These are phyloP conservation scores for Sphecodes monilicornis DNA, from an alignment of 2,888 invertebrate genomes.

Conservation along the genomic window DNA sequence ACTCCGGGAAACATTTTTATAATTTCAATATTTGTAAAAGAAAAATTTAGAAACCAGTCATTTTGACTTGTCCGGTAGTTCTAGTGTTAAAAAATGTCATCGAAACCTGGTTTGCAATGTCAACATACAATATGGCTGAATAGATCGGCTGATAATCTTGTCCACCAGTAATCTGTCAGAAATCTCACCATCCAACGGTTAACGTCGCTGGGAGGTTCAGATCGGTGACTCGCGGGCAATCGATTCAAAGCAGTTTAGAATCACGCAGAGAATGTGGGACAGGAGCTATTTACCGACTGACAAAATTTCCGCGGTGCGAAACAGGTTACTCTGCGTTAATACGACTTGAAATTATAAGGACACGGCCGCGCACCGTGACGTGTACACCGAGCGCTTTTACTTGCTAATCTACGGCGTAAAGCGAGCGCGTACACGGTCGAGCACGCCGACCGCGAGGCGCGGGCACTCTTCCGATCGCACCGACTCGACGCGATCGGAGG, in stretches of 20 bases:
- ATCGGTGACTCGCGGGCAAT: conserved; percentile 31
- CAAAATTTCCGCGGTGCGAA: not conserved
- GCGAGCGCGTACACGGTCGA: conserved; percentile 37
- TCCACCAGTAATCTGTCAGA: not conserved
- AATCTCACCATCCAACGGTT: not conserved
- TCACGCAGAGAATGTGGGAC: conserved; percentile 5
- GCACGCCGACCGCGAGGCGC: conserved; percentile 16
- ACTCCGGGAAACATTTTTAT: too few species aligned
- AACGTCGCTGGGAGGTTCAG: conserved; percentile 1
- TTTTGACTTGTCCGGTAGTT: too few species aligned
- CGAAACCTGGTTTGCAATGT: not conserved
- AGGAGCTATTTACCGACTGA: not conserved
- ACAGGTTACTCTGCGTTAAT: not conserved
- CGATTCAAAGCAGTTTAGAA: conserved; percentile 39
- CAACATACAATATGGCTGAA: not conserved
- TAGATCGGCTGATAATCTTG: not conserved
- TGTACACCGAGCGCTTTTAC: conserved; percentile 31
- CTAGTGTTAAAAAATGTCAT: not conserved
- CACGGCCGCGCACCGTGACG: conserved; percentile 23
- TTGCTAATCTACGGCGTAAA: conserved; percentile 46
- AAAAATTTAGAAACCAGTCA: too few species aligned
- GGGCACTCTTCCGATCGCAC: conserved; percentile 34
- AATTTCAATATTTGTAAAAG: too few species aligned
- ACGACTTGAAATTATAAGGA: not conserved
- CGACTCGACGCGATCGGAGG: conserved; percentile 27